Percentiles rank a stretch among this genome's conserved stretches.
These are phyloP conservation scores for Drosophila sucinea DNA, from an alignment of 1,140 invertebrate genomes.

Conservation along the genomic window DNA sequence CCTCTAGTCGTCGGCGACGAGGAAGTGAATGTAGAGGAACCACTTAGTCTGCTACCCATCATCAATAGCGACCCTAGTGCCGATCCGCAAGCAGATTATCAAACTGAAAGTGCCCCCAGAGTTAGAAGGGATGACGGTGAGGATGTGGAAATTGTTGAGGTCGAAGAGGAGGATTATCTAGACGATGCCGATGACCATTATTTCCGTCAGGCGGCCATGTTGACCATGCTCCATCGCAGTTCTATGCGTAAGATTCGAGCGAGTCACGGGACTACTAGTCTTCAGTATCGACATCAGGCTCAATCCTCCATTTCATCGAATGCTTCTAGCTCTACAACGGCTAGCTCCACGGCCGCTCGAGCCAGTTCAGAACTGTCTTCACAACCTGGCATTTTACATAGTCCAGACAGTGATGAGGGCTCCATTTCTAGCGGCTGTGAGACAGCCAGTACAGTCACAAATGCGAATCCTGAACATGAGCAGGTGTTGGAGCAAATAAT, in stretches of 20 bases:
- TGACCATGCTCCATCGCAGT: constrained; percentile 79
- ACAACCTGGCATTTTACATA: constrained; percentile 63
- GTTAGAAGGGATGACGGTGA: constrained; percentile 65
- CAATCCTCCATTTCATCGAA: constrained; percentile 80
- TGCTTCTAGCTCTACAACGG: constrained; percentile 81
- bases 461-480: constrained; percentile 68
- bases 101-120: constrained; percentile 31
- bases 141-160: constrained; percentile 47
- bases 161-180: constrained; percentile 77
- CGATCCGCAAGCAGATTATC: constrained; percentile 69
- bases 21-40: constrained; percentile 61
- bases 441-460: constrained; percentile 88
- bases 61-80: constrained; percentile 78
- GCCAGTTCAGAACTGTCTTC: constrained; percentile 54
- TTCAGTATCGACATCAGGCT: constrained; percentile 76
- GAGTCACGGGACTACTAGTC: constrained; percentile 82
- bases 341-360: constrained; percentile 45
- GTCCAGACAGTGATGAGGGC: constrained; percentile 88
- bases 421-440: constrained; percentile 91
- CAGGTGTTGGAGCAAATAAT: constrained; percentile 74
- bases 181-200: constrained; percentile 77
- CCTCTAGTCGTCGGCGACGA: constrained; percentile 7
- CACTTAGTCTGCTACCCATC: constrained; percentile 67
- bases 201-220: constrained; percentile 77
- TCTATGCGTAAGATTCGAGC: constrained; percentile 82